Conservation (phyloP, 2,113 vertebrate genomes). For the Osmerus mordax region DNA sequence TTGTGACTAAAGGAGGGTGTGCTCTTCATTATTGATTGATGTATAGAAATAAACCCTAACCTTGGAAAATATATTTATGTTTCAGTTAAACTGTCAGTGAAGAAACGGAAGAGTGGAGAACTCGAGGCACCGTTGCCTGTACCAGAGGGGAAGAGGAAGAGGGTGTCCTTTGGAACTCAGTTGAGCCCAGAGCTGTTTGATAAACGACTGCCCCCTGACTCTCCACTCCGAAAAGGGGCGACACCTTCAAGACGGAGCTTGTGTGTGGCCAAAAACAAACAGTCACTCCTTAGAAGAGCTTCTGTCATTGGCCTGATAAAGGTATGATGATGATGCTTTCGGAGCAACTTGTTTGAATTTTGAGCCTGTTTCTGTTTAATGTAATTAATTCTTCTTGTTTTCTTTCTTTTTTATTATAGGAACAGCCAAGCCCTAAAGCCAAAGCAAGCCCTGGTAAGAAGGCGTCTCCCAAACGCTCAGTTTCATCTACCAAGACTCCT, state of each 20-base stretch:
- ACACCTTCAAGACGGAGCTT: conserved; percentile 71
- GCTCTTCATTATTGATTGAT: not conserved
- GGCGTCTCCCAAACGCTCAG: conserved; percentile 12
- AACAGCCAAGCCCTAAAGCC: not conserved
- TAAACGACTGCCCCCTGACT: conserved; percentile 83
- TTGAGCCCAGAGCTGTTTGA: conserved; percentile 87
- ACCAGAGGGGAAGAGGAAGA: conserved; percentile 71
- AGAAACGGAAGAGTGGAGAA: conserved; percentile 70
- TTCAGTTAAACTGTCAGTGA: conserved; percentile 37
- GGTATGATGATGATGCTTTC: conserved; percentile 56
- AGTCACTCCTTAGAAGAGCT: conserved; percentile 73
- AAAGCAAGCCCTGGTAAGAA: conserved; percentile 26
- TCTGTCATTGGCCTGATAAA: conserved; percentile 60
- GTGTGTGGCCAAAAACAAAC: conserved; percentile 32
- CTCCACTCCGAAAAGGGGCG: conserved; percentile 79
- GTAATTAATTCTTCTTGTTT: too few relatives aligned
- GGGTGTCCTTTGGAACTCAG: conserved; percentile 83
- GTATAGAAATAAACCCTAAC: not conserved
- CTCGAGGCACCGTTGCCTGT: conserved; percentile 18
- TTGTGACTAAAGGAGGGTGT: too few relatives aligned
- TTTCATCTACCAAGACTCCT: conserved; percentile 7
- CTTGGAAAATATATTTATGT: conserved; percentile 4
- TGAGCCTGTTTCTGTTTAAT: not conserved
- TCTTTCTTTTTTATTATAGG: not conserved
- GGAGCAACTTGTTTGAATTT: not conserved